Evolutionary conservation across 2,797 vertebrate genomes (phyloP).

Genomic region (Petrocephalus sullivani): DNA sequence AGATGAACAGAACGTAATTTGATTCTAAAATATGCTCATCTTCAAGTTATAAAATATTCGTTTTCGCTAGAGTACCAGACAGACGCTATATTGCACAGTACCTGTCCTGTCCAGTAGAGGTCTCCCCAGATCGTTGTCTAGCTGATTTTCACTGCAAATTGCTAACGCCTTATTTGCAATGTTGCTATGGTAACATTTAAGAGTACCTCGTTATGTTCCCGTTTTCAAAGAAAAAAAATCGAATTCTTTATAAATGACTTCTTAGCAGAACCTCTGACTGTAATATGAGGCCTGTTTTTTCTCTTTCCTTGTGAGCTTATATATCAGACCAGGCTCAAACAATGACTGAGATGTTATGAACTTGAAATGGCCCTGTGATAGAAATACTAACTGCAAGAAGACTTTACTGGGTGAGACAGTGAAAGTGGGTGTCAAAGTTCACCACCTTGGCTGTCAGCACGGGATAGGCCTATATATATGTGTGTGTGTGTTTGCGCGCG

Average conservation of each 20-base stretch:
- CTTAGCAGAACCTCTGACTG: not conserved
- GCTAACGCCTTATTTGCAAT: not conserved
- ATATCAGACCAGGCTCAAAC: not conserved
- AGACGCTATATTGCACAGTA: not conserved
- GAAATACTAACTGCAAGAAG: not conserved
- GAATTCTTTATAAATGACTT: not conserved
- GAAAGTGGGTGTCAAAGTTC: not conserved
- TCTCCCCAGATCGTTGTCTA: not conserved
- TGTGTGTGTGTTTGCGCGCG: not conserved
- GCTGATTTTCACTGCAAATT: not conserved
- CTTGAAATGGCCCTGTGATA: not conserved
- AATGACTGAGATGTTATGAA: not conserved
- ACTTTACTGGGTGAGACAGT: not conserved
- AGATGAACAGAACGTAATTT: not conserved
- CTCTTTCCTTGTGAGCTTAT: not conserved
- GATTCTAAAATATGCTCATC: not conserved
- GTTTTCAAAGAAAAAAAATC: not conserved
- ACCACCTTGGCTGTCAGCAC: not conserved
- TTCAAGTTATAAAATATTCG: not conserved
- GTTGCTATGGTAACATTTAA: constrained; percentile 13
- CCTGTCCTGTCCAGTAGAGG: not conserved
- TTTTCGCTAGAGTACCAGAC: not conserved
- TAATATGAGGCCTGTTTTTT: not conserved
- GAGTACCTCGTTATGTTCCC: not conserved
- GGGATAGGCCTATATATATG: not conserved